phyloP scores from a whole-genome alignment of 2,113 vertebrate species.

The Polypterus senegalus region DNA sequence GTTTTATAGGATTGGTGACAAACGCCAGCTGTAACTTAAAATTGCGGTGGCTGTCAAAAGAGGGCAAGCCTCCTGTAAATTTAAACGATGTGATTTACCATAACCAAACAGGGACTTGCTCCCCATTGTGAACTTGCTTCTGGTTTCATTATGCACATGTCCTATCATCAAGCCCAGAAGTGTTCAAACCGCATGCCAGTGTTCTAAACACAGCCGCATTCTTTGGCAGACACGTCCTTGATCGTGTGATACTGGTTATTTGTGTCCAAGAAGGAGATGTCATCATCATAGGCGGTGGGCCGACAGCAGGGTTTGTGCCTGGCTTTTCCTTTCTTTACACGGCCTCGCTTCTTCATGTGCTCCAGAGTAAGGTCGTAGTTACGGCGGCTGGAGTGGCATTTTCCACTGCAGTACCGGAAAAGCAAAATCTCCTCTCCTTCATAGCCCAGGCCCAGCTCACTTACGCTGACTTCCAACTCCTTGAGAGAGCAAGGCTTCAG shows the following conservation, averaged over 20 bases:
- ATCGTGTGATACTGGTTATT: slow-evolving; percentile 72
- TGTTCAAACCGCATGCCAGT: too few relatives aligned
- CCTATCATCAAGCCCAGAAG: too few relatives aligned
- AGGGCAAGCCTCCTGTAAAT: too few relatives aligned
- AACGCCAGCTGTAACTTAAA: too few relatives aligned
- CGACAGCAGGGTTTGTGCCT: slow-evolving; percentile 78
- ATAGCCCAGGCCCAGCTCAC: slow-evolving; percentile 80
- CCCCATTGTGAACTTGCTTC: too few relatives aligned
- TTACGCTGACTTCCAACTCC: slow-evolving; percentile 76
- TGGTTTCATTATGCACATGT: too few relatives aligned
- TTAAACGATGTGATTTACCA: too few relatives aligned
- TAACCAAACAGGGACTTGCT: too few relatives aligned
- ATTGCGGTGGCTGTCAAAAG: too few relatives aligned
- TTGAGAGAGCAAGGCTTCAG: slow-evolving; percentile 49
- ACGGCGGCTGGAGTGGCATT: slow-evolving; percentile 53
- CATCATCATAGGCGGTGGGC: slow-evolving; percentile 71
- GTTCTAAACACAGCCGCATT: slow-evolving; percentile 73
- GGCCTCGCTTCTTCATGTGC: slow-evolving; percentile 53
- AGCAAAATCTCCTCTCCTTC: slow-evolving; percentile 78
- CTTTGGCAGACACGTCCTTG: slow-evolving; percentile 76
- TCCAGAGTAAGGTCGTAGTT: slow-evolving; percentile 83
- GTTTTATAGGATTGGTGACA: too few relatives aligned
- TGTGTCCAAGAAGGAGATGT: slow-evolving; percentile 75
- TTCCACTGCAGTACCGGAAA: slow-evolving; percentile 89
- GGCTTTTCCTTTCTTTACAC: slow-evolving; percentile 49